Evolutionary conservation across 2,888 invertebrate genomes (phyloP), one percentile per base, ranked within the genome.

Genomic region (Pseudococcus jackbeardsleyi): DNA sequence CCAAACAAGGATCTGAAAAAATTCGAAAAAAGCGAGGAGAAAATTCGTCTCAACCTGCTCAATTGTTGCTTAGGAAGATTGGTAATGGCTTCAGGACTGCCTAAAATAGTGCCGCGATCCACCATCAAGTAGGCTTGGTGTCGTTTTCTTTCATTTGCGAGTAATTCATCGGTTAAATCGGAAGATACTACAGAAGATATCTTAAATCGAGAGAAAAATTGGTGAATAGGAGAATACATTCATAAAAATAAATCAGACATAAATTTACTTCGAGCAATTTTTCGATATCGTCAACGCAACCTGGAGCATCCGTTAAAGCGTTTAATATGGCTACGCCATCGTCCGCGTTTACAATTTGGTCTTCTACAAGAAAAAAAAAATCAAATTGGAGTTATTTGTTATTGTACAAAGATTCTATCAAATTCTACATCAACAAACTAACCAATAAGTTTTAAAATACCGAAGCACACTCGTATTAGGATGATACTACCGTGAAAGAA

Each of bases 241-340:
- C 7, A 5, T 42, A 5, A 8, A 33, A 9, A 42, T 5, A 5
- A 42, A 42, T 42, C 42, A 42, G 6, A 5, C 42, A 42, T 42
- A 50, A 39, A 26, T 48, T 92, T 90, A 95, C 96, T 91, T 96
- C 94, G 90, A 98, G 95, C 48, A 98, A 93, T 89, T 95, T 94
- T 90, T 97, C 96, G 85, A 98, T 96, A 93, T 98, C 97, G 91
- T 97, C 96, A 89, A 98, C 95, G 92, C 96, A 96, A 19, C 97
- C 97, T 68, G 99, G 99, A 91, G 99, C 96, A 91, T 98, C 98
- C 22, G 98, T 98, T 2, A 99, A 93, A 4, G 97, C 96, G 92
- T 99, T 99, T 92, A 99, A 99, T 91, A 99, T 98, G 93, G 98
- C 98, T 15, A 99, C 99, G 0, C 99, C 98, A 92, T 98, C 98